These are phyloP conservation scores for Bombycilla garrulus DNA, from an alignment of 2,113 vertebrate genomes.

Conservation along the genomic window DNA sequence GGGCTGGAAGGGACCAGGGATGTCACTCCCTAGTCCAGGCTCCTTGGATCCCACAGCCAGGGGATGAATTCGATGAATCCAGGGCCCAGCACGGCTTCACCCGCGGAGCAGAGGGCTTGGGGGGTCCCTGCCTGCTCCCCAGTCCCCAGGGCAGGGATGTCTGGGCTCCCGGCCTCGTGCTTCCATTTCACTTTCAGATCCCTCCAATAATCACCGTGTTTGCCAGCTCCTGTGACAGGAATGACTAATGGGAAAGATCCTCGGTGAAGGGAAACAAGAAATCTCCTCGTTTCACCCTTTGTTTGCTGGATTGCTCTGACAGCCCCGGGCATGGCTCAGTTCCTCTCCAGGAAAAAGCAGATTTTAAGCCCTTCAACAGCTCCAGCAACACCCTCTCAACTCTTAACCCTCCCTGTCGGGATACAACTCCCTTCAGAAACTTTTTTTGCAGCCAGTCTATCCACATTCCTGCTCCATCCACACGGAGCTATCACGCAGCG, in stretches of 20 bases:
- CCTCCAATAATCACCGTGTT: constrained; percentile 25
- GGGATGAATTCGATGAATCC: not conserved
- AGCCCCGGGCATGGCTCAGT: not conserved
- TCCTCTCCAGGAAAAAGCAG: not conserved
- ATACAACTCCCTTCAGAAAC: not conserved
- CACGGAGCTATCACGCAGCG: not conserved
- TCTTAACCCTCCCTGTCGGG: not conserved
- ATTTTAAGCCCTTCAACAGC: not conserved
- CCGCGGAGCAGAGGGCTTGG: not conserved
- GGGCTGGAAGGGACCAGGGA: not conserved
- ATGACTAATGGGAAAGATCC: constrained; percentile 64
- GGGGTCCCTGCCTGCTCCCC: not conserved
- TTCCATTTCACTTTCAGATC: constrained; percentile 47
- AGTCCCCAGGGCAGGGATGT: fast-evolving
- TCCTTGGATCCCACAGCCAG: not conserved
- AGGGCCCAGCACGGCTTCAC: fast-evolving
- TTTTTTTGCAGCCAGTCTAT: not conserved
- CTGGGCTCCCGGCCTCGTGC: not conserved
- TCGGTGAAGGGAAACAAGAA: constrained; percentile 6
- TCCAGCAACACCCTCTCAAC: not conserved
- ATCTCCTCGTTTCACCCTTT: constrained; percentile 34
- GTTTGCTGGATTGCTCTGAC: not conserved
- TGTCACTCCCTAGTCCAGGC: not conserved
- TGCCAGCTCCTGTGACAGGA: constrained; percentile 51
- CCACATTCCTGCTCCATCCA: not conserved